Evolutionary conservation across 2,888 invertebrate genomes (phyloP), one percentile per base, ranked within the genome.

Genomic region (Eledona agricola): DNA sequence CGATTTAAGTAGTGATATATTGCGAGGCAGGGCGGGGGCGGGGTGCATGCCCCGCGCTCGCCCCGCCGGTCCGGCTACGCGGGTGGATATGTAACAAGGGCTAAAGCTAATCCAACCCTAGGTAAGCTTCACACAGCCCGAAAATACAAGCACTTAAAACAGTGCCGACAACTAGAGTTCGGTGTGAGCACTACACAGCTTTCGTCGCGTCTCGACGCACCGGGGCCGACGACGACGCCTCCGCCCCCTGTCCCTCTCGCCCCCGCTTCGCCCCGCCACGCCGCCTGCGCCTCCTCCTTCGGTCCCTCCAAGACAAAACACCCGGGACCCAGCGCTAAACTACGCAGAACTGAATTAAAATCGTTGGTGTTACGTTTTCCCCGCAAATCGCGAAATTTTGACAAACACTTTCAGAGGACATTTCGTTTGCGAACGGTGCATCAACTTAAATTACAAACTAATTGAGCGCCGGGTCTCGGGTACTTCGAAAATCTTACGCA

Each of bases 71-170:
- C 68, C 71, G 70, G 71, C 72, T 73, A 75, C 74, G 74, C 73
- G 77, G 77, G 76, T 78, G 77, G 78, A 78, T 78, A 78, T 77
- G 76, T 78, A 78, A 77, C 78, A 77, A 78, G 78, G 78, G 78
- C 78, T 78, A 78, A 78, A 78, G 78, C 78, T 78, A 78, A 77
- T 78, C 77, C 78, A 77, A 78, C 77, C 76, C 78, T 78, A 78
- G 73, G 72, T 75, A 80, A 81, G 80, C 79, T 80, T 81, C 81
- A 81, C 82, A 83, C 82, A 82, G 82, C 82, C 80, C 82, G 80
- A 79, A 81, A 81, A 77, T 76, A 81, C 78, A 81, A 82, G 82
- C 83, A 83, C 83, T 82, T 83, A 83, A 83, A 83, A 83, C 82
- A 83, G 83, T 83, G 83, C 83, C 79, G 78, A 79, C 77, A 78